Conservation (phyloP, 2,888 invertebrate genomes). For the Stictocephala bisonia region DNA sequence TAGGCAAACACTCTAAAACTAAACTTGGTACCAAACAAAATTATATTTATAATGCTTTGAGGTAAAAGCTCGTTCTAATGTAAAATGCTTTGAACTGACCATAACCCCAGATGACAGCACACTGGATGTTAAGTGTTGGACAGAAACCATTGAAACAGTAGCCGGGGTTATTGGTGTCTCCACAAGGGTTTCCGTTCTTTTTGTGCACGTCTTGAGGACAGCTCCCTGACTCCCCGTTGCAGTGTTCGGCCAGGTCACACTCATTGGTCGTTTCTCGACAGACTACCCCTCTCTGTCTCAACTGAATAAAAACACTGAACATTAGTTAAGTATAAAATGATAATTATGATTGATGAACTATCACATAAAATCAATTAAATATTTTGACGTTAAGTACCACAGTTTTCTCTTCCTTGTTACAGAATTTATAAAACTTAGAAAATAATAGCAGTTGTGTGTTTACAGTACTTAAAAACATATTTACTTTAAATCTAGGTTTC, state of each 20-base stretch:
- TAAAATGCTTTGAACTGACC: constrained; percentile 65
- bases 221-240: constrained; percentile 87
- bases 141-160: constrained; percentile 94
- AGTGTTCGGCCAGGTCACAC: constrained; percentile 96
- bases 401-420: no score
- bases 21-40: no score
- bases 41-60: neutral
- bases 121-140: constrained; percentile 88
- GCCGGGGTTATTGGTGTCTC: constrained; percentile 67
- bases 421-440: neutral
- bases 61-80: no score
- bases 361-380: no score
- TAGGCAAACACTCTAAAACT: no score
- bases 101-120: constrained; percentile 93
- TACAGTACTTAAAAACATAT: neutral
- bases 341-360: no score
- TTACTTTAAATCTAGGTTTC: neutral
- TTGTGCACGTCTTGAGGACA: constrained; percentile 92
- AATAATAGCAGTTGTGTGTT: neutral
- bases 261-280: constrained; percentile 91
- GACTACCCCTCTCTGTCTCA: constrained; percentile 78
- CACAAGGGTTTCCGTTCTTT: constrained; percentile 93
- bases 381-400: no score
- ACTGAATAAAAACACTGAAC: constrained; percentile 66
- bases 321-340: neutral